Evolutionary conservation across 2,888 invertebrate genomes (phyloP).

Genomic region (Dione vanillae): DNA sequence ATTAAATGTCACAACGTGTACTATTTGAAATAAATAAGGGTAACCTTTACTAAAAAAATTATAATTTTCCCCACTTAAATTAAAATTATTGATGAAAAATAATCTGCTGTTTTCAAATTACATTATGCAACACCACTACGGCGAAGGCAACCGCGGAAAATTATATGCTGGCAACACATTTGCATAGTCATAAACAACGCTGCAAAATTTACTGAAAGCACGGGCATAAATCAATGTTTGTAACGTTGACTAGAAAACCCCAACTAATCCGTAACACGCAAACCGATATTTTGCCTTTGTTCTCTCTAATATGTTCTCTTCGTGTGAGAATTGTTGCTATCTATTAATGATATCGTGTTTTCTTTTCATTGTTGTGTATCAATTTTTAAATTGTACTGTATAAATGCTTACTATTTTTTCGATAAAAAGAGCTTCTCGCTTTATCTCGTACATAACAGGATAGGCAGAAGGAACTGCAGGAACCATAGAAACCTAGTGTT

Average conservation of each 20-base stretch:
- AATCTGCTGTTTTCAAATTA: not conserved
- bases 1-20: not conserved
- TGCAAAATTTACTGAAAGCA: constrained; percentile 50
- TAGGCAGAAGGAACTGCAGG: too few relatives aligned
- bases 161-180: constrained; percentile 48
- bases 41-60: too few relatives aligned
- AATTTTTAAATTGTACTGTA: not conserved
- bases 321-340: constrained; percentile 31
- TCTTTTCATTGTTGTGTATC: constrained; percentile 1
- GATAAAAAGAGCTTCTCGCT: too few relatives aligned
- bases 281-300: constrained; percentile 69
- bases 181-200: constrained; percentile 54
- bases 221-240: constrained; percentile 59
- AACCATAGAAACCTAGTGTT: too few relatives aligned
- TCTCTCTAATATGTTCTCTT: constrained; percentile 50
- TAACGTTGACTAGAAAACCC: constrained; percentile 54
- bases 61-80: not conserved
- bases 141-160: constrained; percentile 38
- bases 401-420: not conserved
- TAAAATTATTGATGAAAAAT: not conserved
- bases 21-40: too few relatives aligned
- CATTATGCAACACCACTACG: constrained; percentile 3
- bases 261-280: constrained; percentile 71
- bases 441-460: too few relatives aligned
- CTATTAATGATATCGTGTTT: constrained; percentile 16